These are phyloP conservation scores for Fragum whitleyi DNA, from an alignment of 2,888 invertebrate genomes.

Conservation along the genomic window DNA sequence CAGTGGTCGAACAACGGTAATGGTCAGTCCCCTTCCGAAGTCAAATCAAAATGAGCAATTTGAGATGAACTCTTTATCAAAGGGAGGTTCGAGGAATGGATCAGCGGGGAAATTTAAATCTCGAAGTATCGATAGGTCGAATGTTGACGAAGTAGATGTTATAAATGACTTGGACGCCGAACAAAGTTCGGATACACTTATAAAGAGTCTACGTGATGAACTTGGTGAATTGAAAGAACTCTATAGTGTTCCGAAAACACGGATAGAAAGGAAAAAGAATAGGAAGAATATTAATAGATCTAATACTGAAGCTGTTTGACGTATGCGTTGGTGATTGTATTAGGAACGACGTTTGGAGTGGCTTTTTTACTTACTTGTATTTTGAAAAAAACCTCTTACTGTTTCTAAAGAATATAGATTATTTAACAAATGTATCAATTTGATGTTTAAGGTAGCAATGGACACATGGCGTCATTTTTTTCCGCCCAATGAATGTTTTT, in stretches of 20 bases:
- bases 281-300: background rate
- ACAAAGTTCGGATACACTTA: slow-evolving; percentile 37
- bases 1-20: background rate
- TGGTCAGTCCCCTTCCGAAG: slow-evolving; percentile 3
- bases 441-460: too few relatives aligned
- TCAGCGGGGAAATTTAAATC: slow-evolving; percentile 22
- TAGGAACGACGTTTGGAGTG: too few relatives aligned
- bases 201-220: slow-evolving; percentile 52
- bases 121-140: slow-evolving; percentile 15
- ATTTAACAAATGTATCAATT: too few relatives aligned
- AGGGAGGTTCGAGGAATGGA: slow-evolving; percentile 18
- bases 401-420: too few relatives aligned
- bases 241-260: slow-evolving; percentile 4
- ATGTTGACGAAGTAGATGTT: slow-evolving; percentile 42
- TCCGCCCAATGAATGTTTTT: too few relatives aligned
- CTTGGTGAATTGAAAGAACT: slow-evolving; percentile 25
- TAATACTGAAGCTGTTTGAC: slow-evolving; percentile 18
- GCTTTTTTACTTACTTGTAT: too few relatives aligned
- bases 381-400: too few relatives aligned
- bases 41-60: background rate
- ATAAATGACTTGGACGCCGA: slow-evolving; percentile 25
- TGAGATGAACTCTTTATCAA: slow-evolving; percentile 26
- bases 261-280: slow-evolving; percentile 1
- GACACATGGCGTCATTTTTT: too few relatives aligned
- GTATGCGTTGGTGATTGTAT: too few relatives aligned